Base-by-base conservation (phyloP, 2,888 invertebrate species). In the Himalopsyche japonica region DNA sequence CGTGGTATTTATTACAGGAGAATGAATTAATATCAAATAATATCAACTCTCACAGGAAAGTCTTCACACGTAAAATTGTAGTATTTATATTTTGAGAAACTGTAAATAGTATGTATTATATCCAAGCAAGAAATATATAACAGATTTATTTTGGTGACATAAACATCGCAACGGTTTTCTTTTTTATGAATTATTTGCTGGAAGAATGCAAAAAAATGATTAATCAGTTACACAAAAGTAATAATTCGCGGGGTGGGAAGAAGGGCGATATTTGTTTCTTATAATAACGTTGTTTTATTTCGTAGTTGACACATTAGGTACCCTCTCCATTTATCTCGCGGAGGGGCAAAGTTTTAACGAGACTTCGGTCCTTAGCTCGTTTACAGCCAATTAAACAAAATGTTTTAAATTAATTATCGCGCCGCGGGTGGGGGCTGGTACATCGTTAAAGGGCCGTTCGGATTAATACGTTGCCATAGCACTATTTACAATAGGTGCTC, bases 361-460 rank as follows among this genome's bases (percentile, higher is more conserved):
- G 70, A 30, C 70, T 70, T 70, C 70, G 70, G 70, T 70, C 70
- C 70, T 70, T 70, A 70, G 70, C 70, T 70, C 70, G 70, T 70
- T 70, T 70, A 70, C 70, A 70, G 70, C 70, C 70, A 70, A 70
- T 70, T 70, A 70, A 70, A 70, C 70, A 70, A 70, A 70, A 70
- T 70, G 70, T 70, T 70, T 70, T 70, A 70, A 70, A 70, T 70
- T 70, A 70, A 70, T 70, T 70, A 30, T 70, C 70, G 70, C 70
- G 70, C 70, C 70, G 70, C 70, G 70, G 70, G 70, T 70, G 70
- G 70, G 70, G 70, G 70, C 30, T 70, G 70, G 24, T 70, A 70
- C 70, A 70, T 70, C 70, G 70, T 70, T 70, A 70, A 70, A 70
- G 70, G 70, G 70, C 70, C 70, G 70, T 27, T 30, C 70, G 70